phyloP scores from a whole-genome alignment of 2,888 invertebrate genomes.

The Stenotaenia linearis region DNA sequence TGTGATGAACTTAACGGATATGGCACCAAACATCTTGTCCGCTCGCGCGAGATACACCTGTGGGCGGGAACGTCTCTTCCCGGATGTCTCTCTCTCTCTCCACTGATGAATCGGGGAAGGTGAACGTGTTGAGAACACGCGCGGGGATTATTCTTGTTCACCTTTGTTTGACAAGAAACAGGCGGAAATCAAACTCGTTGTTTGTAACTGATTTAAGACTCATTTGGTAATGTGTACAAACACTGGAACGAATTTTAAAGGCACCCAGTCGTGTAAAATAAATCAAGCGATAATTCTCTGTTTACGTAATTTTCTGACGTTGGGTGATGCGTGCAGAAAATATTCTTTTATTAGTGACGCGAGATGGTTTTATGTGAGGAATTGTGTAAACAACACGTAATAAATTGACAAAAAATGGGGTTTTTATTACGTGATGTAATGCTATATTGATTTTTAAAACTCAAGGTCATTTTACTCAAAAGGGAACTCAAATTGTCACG shows the following conservation, averaged over 20 bases:
- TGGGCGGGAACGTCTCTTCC: slow-evolving; percentile 15
- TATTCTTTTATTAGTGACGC: neutral
- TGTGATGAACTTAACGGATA: slow-evolving; percentile 17
- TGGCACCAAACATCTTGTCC: neutral
- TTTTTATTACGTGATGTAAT: neutral
- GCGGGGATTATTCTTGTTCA: neutral
- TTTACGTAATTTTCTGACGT: neutral
- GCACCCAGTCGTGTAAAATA: neutral
- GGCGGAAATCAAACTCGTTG: neutral
- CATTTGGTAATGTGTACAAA: neutral
- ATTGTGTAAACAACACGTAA: neutral
- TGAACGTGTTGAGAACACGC: slow-evolving; percentile 14
- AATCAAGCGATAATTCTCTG: neutral
- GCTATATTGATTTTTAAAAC: neutral
- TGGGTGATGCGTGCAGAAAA: neutral
- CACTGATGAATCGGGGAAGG: slow-evolving; percentile 5
- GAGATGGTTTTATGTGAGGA: neutral
- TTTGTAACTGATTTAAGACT: neutral
- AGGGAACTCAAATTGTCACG: neutral
- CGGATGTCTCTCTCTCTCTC: neutral
- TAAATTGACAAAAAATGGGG: too few relatives aligned
- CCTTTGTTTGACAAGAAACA: neutral
- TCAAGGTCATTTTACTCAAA: neutral
- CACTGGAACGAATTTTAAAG: neutral
- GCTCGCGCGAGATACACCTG: neutral